Evolutionary conservation across 2,888 invertebrate species (phyloP).

Genomic region (Endotricha flammealis): DNA sequence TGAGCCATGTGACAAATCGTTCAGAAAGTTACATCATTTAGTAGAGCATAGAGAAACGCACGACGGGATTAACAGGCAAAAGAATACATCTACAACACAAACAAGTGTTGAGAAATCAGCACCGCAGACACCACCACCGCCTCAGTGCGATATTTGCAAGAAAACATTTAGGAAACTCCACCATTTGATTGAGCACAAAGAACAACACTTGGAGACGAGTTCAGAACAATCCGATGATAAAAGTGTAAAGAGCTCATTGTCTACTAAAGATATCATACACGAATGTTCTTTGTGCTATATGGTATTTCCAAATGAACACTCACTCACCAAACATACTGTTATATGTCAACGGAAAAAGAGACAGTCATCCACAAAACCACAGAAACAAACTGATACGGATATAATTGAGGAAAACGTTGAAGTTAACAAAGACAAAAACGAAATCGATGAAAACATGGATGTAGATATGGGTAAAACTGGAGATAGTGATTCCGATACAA

Average conservation of each 20-base stretch:
- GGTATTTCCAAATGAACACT: constrained; percentile 75
- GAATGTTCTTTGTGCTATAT: constrained; percentile 73
- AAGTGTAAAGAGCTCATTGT: constrained; percentile 59
- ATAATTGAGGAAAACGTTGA: constrained; percentile 4
- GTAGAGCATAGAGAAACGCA: constrained; percentile 73
- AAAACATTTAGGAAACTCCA: constrained; percentile 67
- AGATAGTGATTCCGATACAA: neutral
- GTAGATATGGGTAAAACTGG: neutral
- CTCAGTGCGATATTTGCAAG: constrained; percentile 64
- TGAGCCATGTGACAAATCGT: constrained; percentile 72
- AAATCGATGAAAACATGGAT: constrained; percentile 16
- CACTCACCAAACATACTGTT: constrained; percentile 60
- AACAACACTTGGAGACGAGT: constrained; percentile 60
- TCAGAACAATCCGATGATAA: constrained; percentile 68
- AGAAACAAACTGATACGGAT: constrained; percentile 23
- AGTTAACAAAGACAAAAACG: constrained; percentile 6
- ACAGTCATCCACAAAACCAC: constrained; percentile 45
- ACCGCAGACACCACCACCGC: constrained; percentile 27
- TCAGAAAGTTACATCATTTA: constrained; percentile 69
- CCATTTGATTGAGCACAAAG: constrained; percentile 67
- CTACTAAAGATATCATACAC: constrained; percentile 71
- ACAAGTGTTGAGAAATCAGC: constrained; percentile 28
- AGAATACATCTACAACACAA: constrained; percentile 29
- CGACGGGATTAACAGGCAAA: constrained; percentile 60
- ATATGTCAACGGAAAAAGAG: constrained; percentile 65